phyloP scores from a whole-genome alignment of 2,888 invertebrate species.

The Aleiodes testaceus region DNA sequence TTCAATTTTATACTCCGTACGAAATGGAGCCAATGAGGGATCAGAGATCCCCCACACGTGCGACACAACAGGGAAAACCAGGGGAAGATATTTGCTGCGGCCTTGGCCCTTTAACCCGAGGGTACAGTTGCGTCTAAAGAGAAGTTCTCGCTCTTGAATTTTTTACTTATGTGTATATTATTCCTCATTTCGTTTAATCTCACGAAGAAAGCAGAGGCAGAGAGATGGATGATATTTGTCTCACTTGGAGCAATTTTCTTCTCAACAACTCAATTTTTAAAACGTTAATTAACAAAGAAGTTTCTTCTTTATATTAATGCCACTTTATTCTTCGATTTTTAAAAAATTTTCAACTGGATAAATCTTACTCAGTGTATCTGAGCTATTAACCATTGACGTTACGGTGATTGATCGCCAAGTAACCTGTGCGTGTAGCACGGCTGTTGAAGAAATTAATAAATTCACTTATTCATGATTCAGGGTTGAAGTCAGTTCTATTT shows the following conservation, averaged over 20 bases:
- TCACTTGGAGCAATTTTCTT: too few relatives aligned
- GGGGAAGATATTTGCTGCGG: slow-evolving; percentile 46
- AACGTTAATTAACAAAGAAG: too few relatives aligned
- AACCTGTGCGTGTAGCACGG: not conserved
- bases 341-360: not conserved
- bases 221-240: too few relatives aligned
- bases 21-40: slow-evolving; percentile 50
- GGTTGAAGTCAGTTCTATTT: too few relatives aligned
- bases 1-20: slow-evolving; percentile 40
- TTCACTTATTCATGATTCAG: too few relatives aligned
- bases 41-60: slow-evolving; percentile 37
- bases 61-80: slow-evolving; percentile 32
- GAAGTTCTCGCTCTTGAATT: slow-evolving; percentile 35
- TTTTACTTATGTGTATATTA: slow-evolving; percentile 11
- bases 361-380: not conserved
- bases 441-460: too few relatives aligned
- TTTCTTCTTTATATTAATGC: too few relatives aligned
- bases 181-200: slow-evolving; percentile 1
- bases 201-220: not conserved
- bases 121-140: slow-evolving; percentile 32
- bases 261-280: too few relatives aligned
- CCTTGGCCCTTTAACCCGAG: slow-evolving; percentile 56
- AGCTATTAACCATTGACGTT: not conserved
- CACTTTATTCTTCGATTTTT: too few relatives aligned
- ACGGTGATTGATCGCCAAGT: not conserved